phyloP scores from a whole-genome alignment of 1,140 invertebrate species.

The Callitettix versicolor region DNA sequence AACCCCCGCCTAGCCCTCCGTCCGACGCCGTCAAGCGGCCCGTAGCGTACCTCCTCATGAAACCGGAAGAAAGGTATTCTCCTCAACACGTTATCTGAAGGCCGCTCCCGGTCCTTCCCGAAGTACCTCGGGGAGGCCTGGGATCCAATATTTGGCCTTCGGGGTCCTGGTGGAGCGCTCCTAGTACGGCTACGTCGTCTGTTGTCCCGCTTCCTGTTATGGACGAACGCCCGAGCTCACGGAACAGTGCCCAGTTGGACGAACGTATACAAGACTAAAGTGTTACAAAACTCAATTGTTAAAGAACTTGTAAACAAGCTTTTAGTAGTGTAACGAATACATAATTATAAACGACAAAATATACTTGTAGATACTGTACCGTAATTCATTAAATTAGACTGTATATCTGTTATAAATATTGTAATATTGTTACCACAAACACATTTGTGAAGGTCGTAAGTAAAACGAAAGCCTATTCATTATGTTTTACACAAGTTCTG shows the following conservation, averaged over 20 bases:
- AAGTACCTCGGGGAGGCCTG: constrained; percentile 27
- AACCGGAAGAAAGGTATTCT: constrained; percentile 23
- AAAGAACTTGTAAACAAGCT: no score
- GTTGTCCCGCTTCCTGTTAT: constrained; percentile 22
- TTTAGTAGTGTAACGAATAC: no score
- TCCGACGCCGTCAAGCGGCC: constrained; percentile 24
- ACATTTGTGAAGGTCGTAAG: no score
- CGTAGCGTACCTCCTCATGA: constrained; percentile 24
- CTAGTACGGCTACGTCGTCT: constrained; percentile 22
- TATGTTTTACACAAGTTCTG: no score
- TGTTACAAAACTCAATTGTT: no score
- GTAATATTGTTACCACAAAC: no score
- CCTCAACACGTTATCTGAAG: constrained; percentile 68
- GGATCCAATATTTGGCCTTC: constrained; percentile 29
- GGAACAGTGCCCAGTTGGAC: neutral
- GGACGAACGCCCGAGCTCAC: constrained; percentile 15
- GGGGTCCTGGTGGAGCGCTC: constrained; percentile 24
- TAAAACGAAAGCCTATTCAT: no score
- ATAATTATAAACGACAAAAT: no score
- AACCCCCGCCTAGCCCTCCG: constrained; percentile 24
- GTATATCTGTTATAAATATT: no score
- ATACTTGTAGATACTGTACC: no score
- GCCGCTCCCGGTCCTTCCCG: constrained; percentile 65
- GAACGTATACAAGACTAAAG: no score
- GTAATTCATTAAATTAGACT: no score